Evolutionary conservation across 2,797 vertebrate genomes (phyloP), one percentile per base, ranked within the genome.

Genomic region (Manis pentadactyla): DNA sequence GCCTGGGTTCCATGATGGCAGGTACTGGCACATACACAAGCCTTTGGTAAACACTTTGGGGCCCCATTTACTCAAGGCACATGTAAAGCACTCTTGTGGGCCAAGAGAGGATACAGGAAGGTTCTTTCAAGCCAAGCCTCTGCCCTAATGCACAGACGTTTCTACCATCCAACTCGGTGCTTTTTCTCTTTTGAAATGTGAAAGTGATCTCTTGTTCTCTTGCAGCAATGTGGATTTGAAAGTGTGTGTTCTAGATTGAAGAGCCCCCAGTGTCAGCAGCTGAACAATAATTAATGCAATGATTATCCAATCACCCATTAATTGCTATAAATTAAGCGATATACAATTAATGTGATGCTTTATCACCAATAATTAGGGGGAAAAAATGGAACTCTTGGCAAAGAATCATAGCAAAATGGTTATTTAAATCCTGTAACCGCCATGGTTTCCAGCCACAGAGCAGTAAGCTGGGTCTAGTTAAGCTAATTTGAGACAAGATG

Each of bases 291-390:
- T 94, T 96, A 96, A 94, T 87, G 49, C 63, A 12, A 64, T 55
- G 88, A 98, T 97, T 97, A 96, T 94, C 79, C 86, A 90, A 53
- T 96, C 97, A 92, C 90, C 97, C 94, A 92, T 97, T 97, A 97
- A 97, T 97, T 97, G 91, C 84, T 96, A 88, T 97, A 97, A 97
- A 97, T 97, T 97, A 96, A 97, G 87, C 73, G 88, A 79, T 96
- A 96, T 17, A 96, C 95, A 97, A 94, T 97, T 97, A 97, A 95
- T 88, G 83, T 86, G 86, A 95, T 93, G 57, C 87, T 96, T 96
- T 96, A 97, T 97, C 96, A 94, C 97, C 95, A 96, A 92, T 97
- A 96, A 97, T 96, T 95, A 97, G 89, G 84, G 92, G 92, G 75
- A n/a, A 90, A 91, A 96, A 93, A 96, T 93, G 79, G 97, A 97